phyloP scores from a whole-genome alignment of 2,888 invertebrate species.

The Leptinotarsa juncta region DNA sequence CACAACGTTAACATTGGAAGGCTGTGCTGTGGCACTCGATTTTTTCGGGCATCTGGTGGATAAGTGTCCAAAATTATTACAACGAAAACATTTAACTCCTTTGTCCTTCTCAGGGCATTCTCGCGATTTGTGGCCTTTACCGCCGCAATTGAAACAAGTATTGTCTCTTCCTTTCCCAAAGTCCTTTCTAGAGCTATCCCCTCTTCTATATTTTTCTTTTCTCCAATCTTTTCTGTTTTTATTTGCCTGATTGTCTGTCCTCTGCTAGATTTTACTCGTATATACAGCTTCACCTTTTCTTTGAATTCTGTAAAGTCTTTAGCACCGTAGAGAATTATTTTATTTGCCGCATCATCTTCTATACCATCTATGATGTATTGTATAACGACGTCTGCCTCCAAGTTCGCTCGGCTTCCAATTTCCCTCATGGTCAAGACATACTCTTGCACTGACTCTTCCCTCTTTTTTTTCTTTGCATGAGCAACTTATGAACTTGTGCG shows the following conservation, averaged over 20 bases:
- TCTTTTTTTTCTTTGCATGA: conserved; percentile 52
- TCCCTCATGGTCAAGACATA: conserved; percentile 61
- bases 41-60: background rate
- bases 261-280: background rate
- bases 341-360: conserved; percentile 44
- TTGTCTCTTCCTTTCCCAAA: background rate
- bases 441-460: conserved; percentile 57
- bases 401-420: conserved; percentile 55
- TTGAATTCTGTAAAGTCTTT: conserved; percentile 35
- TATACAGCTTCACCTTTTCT: conserved; percentile 3
- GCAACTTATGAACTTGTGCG: conserved; percentile 44
- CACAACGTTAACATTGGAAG: conserved; percentile 25
- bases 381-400: conserved; percentile 58
- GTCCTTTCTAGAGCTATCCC: conserved; percentile 5
- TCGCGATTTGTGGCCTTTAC: conserved; percentile 29
- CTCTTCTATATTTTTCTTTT: conserved; percentile 1
- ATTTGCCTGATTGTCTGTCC: background rate
- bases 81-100: conserved; percentile 43
- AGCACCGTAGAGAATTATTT: conserved; percentile 49
- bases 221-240: background rate
- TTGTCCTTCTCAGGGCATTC: conserved; percentile 38
- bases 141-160: conserved; percentile 39
- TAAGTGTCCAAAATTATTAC: background rate
- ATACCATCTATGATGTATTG: conserved; percentile 63
- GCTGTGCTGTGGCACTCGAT: background rate